phyloP scores from a whole-genome alignment of 2,888 invertebrate genomes.

The Drosophila subsilvestris region DNA sequence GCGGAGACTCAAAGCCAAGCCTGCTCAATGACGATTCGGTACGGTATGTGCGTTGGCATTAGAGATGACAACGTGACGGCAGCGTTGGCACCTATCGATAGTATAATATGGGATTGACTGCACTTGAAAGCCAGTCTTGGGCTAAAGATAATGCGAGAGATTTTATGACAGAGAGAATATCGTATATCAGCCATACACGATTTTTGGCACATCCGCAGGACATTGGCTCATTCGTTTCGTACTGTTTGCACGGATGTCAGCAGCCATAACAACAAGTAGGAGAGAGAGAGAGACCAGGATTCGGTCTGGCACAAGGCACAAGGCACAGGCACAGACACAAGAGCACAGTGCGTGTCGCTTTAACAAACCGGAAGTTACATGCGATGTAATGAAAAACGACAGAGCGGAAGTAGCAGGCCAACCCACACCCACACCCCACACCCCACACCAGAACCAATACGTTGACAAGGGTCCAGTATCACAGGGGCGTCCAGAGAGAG shows the following conservation, averaged over 20 bases:
- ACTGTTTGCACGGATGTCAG: constrained; percentile 74
- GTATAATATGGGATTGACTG: too few species aligned
- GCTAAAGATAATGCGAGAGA: background rate
- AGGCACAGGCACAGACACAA: constrained; percentile 42
- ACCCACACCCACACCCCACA: constrained; percentile 16
- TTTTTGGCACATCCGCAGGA: background rate
- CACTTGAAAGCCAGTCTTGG: background rate
- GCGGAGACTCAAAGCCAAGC: constrained; percentile 22
- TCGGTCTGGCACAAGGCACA: constrained; percentile 30
- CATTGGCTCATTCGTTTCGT: constrained; percentile 31
- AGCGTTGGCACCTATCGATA: background rate
- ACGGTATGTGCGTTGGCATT: constrained; percentile 31
- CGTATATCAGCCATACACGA: background rate
- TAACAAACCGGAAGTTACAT: constrained; percentile 80
- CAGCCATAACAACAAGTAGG: constrained; percentile 62
- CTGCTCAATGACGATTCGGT: constrained; percentile 44
- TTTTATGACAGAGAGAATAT: background rate
- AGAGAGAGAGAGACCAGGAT: background rate
- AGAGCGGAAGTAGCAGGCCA: constrained; percentile 71
- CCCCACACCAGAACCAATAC: background rate
- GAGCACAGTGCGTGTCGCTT: constrained; percentile 73
- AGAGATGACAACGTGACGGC: constrained; percentile 27
- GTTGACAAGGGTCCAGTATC: constrained; percentile 27
- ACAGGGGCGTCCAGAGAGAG: constrained; percentile 23
- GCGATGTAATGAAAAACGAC: constrained; percentile 79